Percentiles rank a stretch among this genome's conserved stretches.
phyloP scores from a whole-genome alignment of 2,888 invertebrate species.

The Yponomeuta malinellus region DNA sequence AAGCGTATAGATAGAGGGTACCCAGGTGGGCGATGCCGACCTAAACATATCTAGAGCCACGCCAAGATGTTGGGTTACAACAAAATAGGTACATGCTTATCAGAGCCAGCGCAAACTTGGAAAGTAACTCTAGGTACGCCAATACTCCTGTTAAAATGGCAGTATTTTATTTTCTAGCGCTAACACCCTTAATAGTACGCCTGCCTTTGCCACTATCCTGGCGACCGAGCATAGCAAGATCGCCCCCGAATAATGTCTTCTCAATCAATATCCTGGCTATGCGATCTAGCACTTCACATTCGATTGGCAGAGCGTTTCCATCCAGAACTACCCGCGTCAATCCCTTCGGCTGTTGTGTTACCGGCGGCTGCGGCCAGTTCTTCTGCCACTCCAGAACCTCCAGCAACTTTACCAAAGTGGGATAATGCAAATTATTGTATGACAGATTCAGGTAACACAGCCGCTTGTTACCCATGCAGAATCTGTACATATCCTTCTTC shows the following conservation, averaged over 20 bases:
- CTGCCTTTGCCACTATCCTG: neutral
- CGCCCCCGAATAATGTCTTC: neutral
- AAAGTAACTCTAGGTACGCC: too few species aligned
- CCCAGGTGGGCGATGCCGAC: too few species aligned
- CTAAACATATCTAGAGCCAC: too few species aligned
- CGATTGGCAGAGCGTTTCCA: slow-evolving; percentile 37
- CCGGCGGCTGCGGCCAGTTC: slow-evolving; percentile 30
- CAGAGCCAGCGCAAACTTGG: too few species aligned
- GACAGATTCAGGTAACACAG: slow-evolving; percentile 45
- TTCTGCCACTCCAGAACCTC: slow-evolving; percentile 40
- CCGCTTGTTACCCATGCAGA: slow-evolving; percentile 37
- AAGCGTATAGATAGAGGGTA: too few species aligned
- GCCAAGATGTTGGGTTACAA: too few species aligned
- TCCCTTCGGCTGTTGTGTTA: slow-evolving; percentile 24
- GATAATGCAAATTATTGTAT: slow-evolving; percentile 37
- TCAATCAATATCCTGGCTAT: slow-evolving; percentile 28
- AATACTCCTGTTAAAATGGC: too few species aligned
- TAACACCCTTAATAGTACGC: neutral
- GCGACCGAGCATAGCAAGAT: neutral
- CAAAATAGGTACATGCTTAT: too few species aligned
- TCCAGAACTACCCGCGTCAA: slow-evolving; percentile 38
- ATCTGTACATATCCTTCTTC: slow-evolving; percentile 23
- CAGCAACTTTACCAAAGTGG: slow-evolving; percentile 29
- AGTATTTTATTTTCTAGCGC: neutral
- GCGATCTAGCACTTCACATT: slow-evolving; percentile 29